Evolutionary conservation across 2,113 vertebrate genomes (phyloP), one percentile per base, ranked within the genome.

Genomic region (Apus apus): DNA sequence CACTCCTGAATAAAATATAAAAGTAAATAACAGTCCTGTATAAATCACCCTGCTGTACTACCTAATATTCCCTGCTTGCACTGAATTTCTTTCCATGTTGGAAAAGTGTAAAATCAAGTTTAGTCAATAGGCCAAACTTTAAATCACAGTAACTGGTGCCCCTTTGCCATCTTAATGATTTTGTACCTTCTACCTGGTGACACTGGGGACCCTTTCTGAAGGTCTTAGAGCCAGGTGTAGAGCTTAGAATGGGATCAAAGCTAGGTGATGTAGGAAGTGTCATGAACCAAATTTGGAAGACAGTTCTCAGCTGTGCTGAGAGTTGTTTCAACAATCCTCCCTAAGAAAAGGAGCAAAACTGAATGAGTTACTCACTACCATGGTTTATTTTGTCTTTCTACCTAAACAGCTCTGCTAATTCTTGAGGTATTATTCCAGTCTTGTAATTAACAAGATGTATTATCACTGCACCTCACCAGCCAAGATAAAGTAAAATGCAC

Each of bases 401-500:
- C 18, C 10, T 70, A 54, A 71, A 68, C 22, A 70, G 21, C n/a
- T 70, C 58, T 68, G 32, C 40, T 86, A 80, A 92, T 86, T 80
- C 68, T 66, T 92, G 56, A 88, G 32, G 67, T 92, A 77, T 84
- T 80, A 84, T 50, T 89, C 51, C 76, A 84, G 27, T 27, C 16
- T 21, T 66, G 22, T 30, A 89, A 67, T 84, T 85, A 64, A 70
- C 36, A 56, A 84, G 36, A 62, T 10, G 18, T 15, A 67, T 91
- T 81, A 77, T 71, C 2, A 0, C 43, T 62, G 56, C 46, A 84
- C n/a, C 60, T 70, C 0, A 0, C 46, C 68, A 89, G 68, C 72
- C 60, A 67, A 90, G 46, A 22, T 45, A 82, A 62, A 51, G 71
- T n/a, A 51, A 89, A 81, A 40, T 0, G 0, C n/a, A 15, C 36